These are phyloP conservation scores for Discoglossus pictus DNA, from an alignment of 2,797 vertebrate genomes.

Conservation along the genomic window DNA sequence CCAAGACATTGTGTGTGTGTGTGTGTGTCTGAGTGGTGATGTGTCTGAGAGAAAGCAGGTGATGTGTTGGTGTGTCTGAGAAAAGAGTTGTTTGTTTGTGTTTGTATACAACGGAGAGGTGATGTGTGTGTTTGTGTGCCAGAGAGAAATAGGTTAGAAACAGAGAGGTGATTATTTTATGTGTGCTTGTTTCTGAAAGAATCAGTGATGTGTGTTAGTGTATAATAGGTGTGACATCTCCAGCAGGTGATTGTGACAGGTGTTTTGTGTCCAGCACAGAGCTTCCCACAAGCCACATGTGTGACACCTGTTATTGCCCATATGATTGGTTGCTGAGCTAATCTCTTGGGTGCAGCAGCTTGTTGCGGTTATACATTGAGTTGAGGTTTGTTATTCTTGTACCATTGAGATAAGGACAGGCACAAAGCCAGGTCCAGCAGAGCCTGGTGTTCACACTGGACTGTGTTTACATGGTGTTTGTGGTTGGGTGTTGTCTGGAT, in stretches of 20 bases:
- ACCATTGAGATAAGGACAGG: background rate
- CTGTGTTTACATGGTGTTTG: conserved; percentile 1
- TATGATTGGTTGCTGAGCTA: conserved; percentile 16
- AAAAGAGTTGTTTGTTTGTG: too few relatives aligned
- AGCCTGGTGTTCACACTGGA: conserved; percentile 3
- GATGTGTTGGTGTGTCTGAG: too few relatives aligned
- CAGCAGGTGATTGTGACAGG: conserved; percentile 24
- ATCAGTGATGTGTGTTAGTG: too few relatives aligned
- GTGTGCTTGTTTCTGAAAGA: too few relatives aligned
- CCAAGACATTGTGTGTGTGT: too few relatives aligned
- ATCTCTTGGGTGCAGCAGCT: conserved; percentile 8
- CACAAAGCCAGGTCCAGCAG: background rate
- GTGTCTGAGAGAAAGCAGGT: too few relatives aligned
- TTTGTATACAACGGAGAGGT: too few relatives aligned
- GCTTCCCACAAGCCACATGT: conserved; percentile 6
- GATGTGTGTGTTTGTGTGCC: too few relatives aligned
- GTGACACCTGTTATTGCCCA: conserved; percentile 32
- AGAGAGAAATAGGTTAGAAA: too few relatives aligned
- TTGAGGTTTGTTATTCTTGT: background rate
- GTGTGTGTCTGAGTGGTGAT: too few relatives aligned
- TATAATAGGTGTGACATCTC: background rate
- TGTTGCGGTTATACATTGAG: conserved; percentile 30
- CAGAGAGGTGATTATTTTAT: too few relatives aligned
- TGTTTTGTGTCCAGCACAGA: conserved; percentile 27
- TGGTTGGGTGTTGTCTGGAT: conserved; percentile 36